A percentile compares a stretch with the other conserved stretches of the same genome.
These are phyloP conservation scores for Chauna torquata DNA, from an alignment of 2,113 vertebrate species.

Conservation along the genomic window DNA sequence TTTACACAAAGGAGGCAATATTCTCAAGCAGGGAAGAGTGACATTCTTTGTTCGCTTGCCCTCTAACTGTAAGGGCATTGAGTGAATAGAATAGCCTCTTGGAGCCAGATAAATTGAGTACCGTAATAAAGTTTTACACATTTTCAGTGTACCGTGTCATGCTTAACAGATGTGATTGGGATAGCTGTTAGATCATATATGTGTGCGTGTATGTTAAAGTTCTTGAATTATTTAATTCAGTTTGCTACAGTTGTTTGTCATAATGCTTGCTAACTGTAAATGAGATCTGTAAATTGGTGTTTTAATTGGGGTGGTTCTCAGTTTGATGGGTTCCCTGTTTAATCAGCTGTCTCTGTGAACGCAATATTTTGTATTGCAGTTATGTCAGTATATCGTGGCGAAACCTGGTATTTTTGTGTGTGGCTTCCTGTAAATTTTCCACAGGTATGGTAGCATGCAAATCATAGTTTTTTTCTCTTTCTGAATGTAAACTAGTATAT, in stretches of 20 bases:
- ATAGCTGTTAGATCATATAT: neutral
- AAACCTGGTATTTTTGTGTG: neutral
- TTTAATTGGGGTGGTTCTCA: neutral
- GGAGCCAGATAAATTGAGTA: slow-evolving; percentile 19
- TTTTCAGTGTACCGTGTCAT: neutral
- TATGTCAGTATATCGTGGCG: neutral
- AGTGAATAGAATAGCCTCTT: slow-evolving; percentile 10
- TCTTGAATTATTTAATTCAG: neutral
- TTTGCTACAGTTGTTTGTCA: neutral
- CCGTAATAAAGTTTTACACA: neutral
- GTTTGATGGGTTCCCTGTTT: neutral
- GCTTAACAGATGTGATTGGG: neutral
- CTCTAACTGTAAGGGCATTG: slow-evolving; percentile 23
- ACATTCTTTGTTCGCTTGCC: slow-evolving; percentile 27
- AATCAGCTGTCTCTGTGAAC: neutral
- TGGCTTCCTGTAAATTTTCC: neutral
- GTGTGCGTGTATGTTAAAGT: neutral
- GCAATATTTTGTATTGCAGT: neutral
- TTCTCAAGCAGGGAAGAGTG: slow-evolving; percentile 1
- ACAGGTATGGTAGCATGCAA: neutral
- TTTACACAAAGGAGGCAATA: slow-evolving; percentile 22
- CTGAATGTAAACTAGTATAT: neutral
- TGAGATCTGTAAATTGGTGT: neutral
- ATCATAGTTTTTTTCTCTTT: neutral
- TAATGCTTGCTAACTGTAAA: neutral